Conservation (phyloP, 2,888 invertebrate species). For the Lepidocyrtoides sp. region DNA sequence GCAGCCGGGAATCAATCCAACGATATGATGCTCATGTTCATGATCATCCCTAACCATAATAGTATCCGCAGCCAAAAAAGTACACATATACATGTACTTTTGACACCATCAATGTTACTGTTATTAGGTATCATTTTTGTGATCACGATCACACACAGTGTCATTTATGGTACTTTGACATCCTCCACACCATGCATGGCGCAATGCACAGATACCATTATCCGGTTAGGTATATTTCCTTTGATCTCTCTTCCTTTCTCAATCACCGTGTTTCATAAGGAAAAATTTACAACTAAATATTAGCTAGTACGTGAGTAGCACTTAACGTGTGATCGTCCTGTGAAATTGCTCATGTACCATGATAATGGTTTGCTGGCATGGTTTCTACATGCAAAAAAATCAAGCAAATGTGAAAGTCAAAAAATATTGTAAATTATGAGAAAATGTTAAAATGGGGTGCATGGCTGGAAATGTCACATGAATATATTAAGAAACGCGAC, state of each 20-base stretch:
- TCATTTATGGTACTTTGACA: constrained; percentile 23
- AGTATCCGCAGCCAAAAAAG: constrained; percentile 10
- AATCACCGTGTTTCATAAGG: neutral
- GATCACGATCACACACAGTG: neutral
- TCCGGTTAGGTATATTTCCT: constrained; percentile 7
- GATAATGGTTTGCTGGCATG: constrained; percentile 61
- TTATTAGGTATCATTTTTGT: constrained; percentile 1
- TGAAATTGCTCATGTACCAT: constrained; percentile 75
- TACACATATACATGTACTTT: neutral
- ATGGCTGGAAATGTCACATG: neutral
- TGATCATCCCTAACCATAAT: neutral
- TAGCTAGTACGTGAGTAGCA: neutral
- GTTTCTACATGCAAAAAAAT: neutral
- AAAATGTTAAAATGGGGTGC: neutral
- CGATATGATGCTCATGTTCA: neutral
- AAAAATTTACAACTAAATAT: too few relatives aligned
- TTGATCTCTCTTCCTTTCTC: neutral
- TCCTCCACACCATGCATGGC: neutral
- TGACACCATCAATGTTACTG: neutral
- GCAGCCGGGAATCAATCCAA: neutral
- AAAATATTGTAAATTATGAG: neutral
- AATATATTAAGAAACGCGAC: neutral
- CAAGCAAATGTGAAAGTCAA: neutral
- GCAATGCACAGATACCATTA: neutral
- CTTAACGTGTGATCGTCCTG: constrained; percentile 2